Base-by-base conservation (phyloP, 2,888 invertebrate genomes). In the Drosophila nr. perissopoda region DNA sequence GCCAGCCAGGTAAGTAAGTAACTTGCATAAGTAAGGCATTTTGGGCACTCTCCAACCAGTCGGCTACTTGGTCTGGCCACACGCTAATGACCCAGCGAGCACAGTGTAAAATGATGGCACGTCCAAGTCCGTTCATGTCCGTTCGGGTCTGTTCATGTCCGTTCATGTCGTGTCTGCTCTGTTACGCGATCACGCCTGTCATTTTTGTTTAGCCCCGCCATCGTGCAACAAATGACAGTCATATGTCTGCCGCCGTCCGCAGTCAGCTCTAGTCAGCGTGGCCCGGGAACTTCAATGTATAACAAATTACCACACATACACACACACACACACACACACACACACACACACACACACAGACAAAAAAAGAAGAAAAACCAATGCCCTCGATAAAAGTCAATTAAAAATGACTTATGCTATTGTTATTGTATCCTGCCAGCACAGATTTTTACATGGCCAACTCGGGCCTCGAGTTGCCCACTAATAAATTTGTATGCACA, bases 321-420 rank as follows among this genome's bases (percentile, higher is more conserved):
- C 10, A 18, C n/a, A 36, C 25, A 11, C 18, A 25, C 2, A 13
- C 21, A 21, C 38, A 45, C 33, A 53, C 16, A 34, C 10, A n/a
- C 18, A 45, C 33, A 52, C 0, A 52, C 11, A 52, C 6, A 21
- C 31, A 16, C 4, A 11, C 18, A 54, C 4, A 21, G 4, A 29
- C 10, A n/a, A 18, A 27, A 29, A 1, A 11, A 10, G 18, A n/a
- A 29, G 29, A 74, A 87, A 82, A 81, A 68, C 76, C 74, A 71
- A 73, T 76, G 64, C 72, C 77, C 85, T 79, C 82, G 82, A 84
- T 85, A 77, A 85, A 82, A 87, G 85, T 79, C 84, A 89, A 85
- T 85, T 85, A 85, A 87, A 87, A 87, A 76, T 82, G 84, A 85
- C 82, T 82, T 84, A 84, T 89, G 87, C 67, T 63, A 69, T 83